A percentile compares a stretch with the other conserved stretches of the same genome.
phyloP scores from a whole-genome alignment of 2,113 vertebrate genomes.

The Clarias gariepinus region DNA sequence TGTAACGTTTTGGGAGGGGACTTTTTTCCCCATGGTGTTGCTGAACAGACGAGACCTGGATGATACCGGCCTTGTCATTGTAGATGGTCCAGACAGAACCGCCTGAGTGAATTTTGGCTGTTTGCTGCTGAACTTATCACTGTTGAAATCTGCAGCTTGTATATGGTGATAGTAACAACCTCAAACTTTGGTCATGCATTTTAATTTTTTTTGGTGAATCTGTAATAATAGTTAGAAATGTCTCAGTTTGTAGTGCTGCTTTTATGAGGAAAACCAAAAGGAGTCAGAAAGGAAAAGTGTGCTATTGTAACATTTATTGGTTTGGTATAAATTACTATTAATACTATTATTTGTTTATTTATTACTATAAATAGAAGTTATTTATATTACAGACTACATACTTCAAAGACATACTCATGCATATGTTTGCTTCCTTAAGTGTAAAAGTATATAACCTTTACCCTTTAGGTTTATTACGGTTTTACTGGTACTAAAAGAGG shows the following conservation, averaged over 20 bases:
- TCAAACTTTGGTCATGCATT: not conserved
- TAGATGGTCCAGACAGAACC: not conserved
- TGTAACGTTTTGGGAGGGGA: constrained; percentile 14
- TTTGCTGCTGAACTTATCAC: not conserved
- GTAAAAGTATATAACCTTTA: not conserved
- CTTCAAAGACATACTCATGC: not conserved
- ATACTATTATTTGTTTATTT: too few relatives aligned
- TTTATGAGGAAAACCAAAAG: not conserved
- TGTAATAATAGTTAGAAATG: not conserved
- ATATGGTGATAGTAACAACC: not conserved
- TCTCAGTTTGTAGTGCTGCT: not conserved
- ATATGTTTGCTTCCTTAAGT: not conserved
- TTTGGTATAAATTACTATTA: not conserved
- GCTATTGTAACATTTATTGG: not conserved
- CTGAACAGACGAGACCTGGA: constrained; percentile 1
- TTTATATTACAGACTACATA: not conserved
- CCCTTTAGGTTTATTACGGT: not conserved
- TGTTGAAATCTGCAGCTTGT: not conserved
- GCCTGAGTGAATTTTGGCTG: not conserved
- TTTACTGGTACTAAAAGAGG: not conserved
- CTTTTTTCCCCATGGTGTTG: not conserved
- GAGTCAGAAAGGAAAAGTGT: not conserved
- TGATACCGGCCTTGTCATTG: not conserved
- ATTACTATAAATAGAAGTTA: not conserved
- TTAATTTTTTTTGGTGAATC: not conserved